These are phyloP conservation scores for Tachuris rubrigastra DNA, from an alignment of 2,113 vertebrate genomes.

Conservation along the genomic window DNA sequence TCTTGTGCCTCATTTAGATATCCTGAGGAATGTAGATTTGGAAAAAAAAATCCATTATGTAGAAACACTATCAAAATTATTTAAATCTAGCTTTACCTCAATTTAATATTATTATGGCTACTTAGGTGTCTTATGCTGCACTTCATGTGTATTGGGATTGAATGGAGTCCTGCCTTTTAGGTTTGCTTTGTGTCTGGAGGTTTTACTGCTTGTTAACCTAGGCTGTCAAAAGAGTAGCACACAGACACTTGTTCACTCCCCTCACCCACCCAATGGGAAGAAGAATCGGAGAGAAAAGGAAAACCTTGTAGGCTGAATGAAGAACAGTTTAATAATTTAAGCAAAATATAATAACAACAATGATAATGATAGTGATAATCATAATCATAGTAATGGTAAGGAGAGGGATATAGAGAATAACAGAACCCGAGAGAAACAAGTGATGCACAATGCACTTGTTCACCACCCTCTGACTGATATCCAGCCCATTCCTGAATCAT, in stretches of 20 bases:
- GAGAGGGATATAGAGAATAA: background rate
- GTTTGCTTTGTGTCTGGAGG: background rate
- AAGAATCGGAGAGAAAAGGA: background rate
- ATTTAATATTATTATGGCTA: background rate
- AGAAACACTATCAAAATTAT: background rate
- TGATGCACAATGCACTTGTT: background rate
- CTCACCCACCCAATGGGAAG: background rate
- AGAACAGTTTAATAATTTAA: background rate
- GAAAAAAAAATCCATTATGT: background rate
- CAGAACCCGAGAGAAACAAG: background rate
- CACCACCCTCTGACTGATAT: background rate
- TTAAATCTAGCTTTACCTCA: background rate
- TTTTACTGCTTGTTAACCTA: background rate
- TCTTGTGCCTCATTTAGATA: background rate
- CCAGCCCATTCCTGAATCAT: background rate
- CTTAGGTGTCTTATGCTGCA: background rate
- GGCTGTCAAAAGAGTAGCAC: too few species aligned
- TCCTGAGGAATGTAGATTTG: background rate
- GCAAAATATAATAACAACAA: background rate
- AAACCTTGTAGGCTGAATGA: background rate
- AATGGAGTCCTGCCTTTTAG: background rate
- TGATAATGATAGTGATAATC: background rate
- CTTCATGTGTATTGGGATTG: background rate
- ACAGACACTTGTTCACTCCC: background rate
- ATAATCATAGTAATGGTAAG: background rate